Base-by-base conservation (phyloP, 2,888 invertebrate genomes). In the Caenorhabditis uteleia region DNA sequence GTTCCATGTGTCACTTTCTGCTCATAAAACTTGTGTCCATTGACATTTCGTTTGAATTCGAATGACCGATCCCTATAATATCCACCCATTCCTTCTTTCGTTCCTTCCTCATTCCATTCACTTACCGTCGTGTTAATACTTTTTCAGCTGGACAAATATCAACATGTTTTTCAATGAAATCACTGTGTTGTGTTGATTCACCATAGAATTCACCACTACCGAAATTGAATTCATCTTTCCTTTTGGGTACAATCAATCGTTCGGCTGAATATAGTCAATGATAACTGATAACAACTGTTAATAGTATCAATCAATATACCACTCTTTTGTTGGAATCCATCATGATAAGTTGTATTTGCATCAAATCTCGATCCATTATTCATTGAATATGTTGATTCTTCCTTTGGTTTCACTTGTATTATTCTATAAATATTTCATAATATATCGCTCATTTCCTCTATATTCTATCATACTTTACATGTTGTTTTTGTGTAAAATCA, bases 101-200 rank as follows among this genome's bases (percentile, higher is more conserved):
- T 7, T 21, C 16, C 4, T 6, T 6, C 10, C 20, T n/a, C 5
- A 8, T 34, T 10, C 7, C 7, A 34, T 4, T 4, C 7, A 8
- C 44, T 12, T 18, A 73, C 73, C 73, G 46, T 55, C 68, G 46
- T 10, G 70, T 57, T 7, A 75, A 55, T 20, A 75, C 69, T 43
- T 70, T 72, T 33, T 68, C 74, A 20, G 71, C 74, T 16, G 74
- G 74, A 46, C 74, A 75, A 33, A 75, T 67, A 45, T 75, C 62
- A 14, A 68, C 66, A 16, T 68, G 61, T 39, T 72, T 70, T 36
- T 57, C 57, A 14, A 53, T 65, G 36, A 62, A 70, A 46, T 71
- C 72, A 23, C 47, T 50, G 36, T 62, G 55, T n/a, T 74, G 74
- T 0, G 74, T 74, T 4, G 68, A 49, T n/a, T 61, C 57, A 20